Base-by-base conservation (phyloP, 2,113 vertebrate genomes). In the Sitta europaea region DNA sequence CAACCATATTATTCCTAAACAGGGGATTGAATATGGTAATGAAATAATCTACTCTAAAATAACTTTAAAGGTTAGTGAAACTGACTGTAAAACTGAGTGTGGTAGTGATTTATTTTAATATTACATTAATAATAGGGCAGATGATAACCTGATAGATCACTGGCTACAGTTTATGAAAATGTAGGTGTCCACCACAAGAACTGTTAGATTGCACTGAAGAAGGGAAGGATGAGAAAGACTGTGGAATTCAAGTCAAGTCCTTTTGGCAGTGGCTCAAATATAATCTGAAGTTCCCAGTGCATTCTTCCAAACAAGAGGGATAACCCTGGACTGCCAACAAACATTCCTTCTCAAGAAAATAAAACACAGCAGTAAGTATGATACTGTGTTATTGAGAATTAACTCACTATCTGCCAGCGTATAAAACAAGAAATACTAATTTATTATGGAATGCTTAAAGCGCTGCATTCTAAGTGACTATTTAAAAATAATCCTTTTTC, bases 261-360 rank as follows among this genome's bases (percentile, higher is more conserved):
- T 90, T 78, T 25, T 93, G 96, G 94, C 88, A 90, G 79, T 14
- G 72, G 63, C 54, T 95, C 91, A 93, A 92, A 80, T 21, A 76
- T 2, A 79, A 79, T 93, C 75, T 90, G 63, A 96, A 91, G 83
- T 96, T 96, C 95, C 71, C 93, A 96, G 89, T 81, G 92, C 90
- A 74, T 72, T 94, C 79, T 96, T 95, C 92, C 94, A 92, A 92
- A 74, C 53, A 66, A 47, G 59, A 94, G 15, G 83, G 74, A 94
- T 92, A 96, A 96, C 65, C 79, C 93, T 94, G 85, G 65, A 59
- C 79, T 63, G 68, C 57, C 63, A 83, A 90, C 89, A 91, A 92
- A 88, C 48, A 86, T 77, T 86, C 77, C 45, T n/a, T 45, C 80
- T 81, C 59, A 67, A 72, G 74, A 94, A 96, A 96, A 87, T 33